Base-by-base conservation (phyloP, 2,797 vertebrate species). In the Gastrophryne carolinensis region DNA sequence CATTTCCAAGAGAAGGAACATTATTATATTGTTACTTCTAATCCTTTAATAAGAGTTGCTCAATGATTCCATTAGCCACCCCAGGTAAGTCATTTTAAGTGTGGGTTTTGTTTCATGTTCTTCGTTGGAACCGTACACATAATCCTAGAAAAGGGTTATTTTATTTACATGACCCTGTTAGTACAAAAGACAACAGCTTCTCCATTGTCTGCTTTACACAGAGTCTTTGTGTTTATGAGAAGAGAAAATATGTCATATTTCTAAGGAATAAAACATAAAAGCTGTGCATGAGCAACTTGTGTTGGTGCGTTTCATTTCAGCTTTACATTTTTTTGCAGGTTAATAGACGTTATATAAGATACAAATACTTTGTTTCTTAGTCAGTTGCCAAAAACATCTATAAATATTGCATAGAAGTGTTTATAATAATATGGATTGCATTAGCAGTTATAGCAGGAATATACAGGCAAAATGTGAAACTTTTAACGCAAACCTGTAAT, bases 41-140 rank as follows among this genome's bases (percentile, higher is more conserved):
- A 5, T 63, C 34, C 1, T 44, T 63, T 17, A 26, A n/a, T 26
- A 63, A 39, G 24, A 41, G 44, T 26, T 23, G 37, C 26, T 41
- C 24, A 17, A n/a, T 27, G 21, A 24, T 50, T 41, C 41, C 62
- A 65, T 65, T 50, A 65, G 23, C 23, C 13, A 29, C 41, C 8
- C 26, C 24, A 17, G n/a, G 41, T 26, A 49, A 27, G 26, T 23
- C 41, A 50, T 50, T 11, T 24, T 65, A 65, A 65, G 49, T 65
- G 62, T 27, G 32, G 62, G 41, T 65, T 26, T 54, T 15, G 37
- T 27, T 65, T 12, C 32, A n/a, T 50, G 23, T 24, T 32, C 6
- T 49, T 60, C 35, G 10, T 60, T 54, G 30, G 24, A n/a, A n/a
- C 19, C 24, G 8, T 71, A 58, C 54, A 44, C 37, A 60, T 60